Evolutionary conservation across 2,113 vertebrate species (phyloP).

Genomic region (Microtus oregoni): DNA sequence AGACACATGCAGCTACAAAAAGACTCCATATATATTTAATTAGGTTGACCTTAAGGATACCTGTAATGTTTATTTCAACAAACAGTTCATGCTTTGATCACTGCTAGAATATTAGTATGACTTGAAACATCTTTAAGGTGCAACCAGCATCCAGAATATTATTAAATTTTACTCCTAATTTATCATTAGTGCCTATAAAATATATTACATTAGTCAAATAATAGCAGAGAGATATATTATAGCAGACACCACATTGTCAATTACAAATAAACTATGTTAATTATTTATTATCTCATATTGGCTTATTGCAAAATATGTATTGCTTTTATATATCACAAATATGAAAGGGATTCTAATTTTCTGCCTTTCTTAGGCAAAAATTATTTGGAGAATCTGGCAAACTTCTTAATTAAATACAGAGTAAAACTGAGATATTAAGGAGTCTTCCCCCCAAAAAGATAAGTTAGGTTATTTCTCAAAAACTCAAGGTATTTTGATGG

Average conservation of each 20-base stretch:
- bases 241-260: not conserved
- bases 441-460: not conserved
- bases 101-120: conserved; percentile 56
- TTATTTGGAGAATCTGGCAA: conserved; percentile 2
- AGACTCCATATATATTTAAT: conserved; percentile 79
- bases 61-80: conserved; percentile 82
- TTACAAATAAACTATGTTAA: conserved; percentile 63
- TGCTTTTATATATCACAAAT: not conserved
- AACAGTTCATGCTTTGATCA: conserved; percentile 67
- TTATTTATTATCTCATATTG: conserved; percentile 55
- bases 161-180: conserved; percentile 73
- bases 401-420: conserved; percentile 57
- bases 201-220: conserved; percentile 65
- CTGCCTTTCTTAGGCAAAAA: conserved; percentile 10
- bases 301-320: conserved; percentile 48
- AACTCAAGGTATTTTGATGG: not conserved
- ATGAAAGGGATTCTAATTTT: conserved; percentile 31
- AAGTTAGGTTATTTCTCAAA: not conserved
- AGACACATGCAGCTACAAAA: conserved; percentile 63
- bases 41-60: conserved; percentile 78
- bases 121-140: conserved; percentile 68
- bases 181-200: conserved; percentile 70
- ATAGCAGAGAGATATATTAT: conserved; percentile 49
- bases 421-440: not conserved
- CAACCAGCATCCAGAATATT: conserved; percentile 69